Conservation (phyloP, 37 sponge, comb jelly and placozoan species). For the Diacarnus erythraeanus region DNA sequence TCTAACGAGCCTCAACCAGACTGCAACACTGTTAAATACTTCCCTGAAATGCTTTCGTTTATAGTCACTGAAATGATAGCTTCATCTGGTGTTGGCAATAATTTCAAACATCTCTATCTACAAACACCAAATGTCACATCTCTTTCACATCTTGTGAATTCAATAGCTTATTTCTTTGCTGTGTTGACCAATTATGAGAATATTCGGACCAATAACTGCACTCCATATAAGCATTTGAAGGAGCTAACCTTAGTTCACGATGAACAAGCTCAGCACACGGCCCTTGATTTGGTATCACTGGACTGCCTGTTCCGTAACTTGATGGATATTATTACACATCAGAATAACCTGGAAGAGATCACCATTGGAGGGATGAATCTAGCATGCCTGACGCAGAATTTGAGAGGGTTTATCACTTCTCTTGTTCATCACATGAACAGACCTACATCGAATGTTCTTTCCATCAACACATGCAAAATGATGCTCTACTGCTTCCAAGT, state of each 20-base stretch:
- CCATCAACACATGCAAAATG: not conserved
- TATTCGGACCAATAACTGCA: slow-evolving; percentile 15
- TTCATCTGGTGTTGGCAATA: not conserved
- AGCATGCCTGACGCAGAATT: not conserved
- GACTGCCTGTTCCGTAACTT: not conserved
- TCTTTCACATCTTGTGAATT: slow-evolving; percentile 2
- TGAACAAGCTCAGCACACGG: not conserved
- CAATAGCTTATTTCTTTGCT: slow-evolving; percentile 9
- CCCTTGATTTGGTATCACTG: not conserved
- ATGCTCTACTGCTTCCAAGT: slow-evolving; percentile 1
- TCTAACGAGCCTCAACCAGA: not conserved
- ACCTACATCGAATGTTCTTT: not conserved
- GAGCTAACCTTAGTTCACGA: not conserved
- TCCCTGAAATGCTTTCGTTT: not conserved
- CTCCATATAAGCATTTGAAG: slow-evolving; percentile 15
- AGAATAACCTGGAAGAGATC: not conserved
- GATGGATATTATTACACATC: not conserved
- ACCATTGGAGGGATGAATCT: slow-evolving; percentile 9
- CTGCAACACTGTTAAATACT: not conserved
- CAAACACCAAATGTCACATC: not conserved
- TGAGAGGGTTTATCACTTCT: not conserved
- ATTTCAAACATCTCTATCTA: slow-evolving; percentile 6
- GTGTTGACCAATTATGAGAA: slow-evolving; percentile 6
- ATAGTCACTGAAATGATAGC: slow-evolving; percentile 20
- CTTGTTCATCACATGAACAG: not conserved